Evolutionary conservation across 2,888 invertebrate species (phyloP).

Genomic region (Drosophila buzzatii): DNA sequence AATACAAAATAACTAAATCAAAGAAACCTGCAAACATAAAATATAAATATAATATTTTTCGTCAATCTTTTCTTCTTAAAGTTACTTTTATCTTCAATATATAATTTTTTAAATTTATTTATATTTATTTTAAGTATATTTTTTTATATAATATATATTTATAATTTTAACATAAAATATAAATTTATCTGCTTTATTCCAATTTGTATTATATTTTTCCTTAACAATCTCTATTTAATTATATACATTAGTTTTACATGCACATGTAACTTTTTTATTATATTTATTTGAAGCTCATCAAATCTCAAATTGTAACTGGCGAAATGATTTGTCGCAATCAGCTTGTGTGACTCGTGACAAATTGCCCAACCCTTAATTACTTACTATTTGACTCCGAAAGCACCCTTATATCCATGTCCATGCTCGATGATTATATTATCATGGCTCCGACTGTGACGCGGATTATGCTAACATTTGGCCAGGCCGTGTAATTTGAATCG

Average conservation of each 20-base stretch:
- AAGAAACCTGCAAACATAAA: too few species aligned
- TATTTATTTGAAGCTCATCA: background rate
- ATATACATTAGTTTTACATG: background rate
- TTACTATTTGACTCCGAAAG: slow-evolving; percentile 16
- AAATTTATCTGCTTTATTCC: too few species aligned
- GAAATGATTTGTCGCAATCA: slow-evolving; percentile 21
- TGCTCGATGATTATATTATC: slow-evolving; percentile 13
- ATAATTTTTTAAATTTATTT: too few species aligned
- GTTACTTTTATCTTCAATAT: too few species aligned
- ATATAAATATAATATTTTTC: too few species aligned
- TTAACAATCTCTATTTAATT: too few species aligned
- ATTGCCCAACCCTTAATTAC: slow-evolving; percentile 16
- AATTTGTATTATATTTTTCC: too few species aligned
- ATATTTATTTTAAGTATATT: too few species aligned
- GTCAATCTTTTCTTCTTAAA: too few species aligned
- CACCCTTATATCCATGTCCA: slow-evolving; percentile 33
- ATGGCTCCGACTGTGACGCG: slow-evolving; percentile 43
- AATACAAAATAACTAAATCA: too few species aligned
- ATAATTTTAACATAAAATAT: too few species aligned
- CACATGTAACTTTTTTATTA: background rate
- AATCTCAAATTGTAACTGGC: background rate
- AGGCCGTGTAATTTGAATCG: slow-evolving; percentile 73
- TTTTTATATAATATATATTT: too few species aligned
- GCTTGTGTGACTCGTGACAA: slow-evolving; percentile 34
- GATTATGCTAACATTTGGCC: slow-evolving; percentile 65